A percentile compares a stretch with the other conserved stretches of the same genome.
Evolutionary conservation across 1,140 invertebrate genomes (phyloP).

Genomic region (Catajapyx aquilonaris): DNA sequence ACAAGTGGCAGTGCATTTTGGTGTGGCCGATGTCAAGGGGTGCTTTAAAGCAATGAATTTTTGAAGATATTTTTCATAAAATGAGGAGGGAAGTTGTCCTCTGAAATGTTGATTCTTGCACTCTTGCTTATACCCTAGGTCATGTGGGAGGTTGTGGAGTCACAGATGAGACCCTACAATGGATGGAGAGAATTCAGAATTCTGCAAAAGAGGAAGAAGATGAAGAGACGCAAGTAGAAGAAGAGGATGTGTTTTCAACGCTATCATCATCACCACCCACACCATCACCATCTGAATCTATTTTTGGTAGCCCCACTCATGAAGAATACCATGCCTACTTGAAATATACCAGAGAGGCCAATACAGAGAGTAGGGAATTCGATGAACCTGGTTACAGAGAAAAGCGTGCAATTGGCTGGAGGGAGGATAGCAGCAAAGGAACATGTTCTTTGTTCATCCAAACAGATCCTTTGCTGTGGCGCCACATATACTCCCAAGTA

Average conservation of each 20-base stretch:
- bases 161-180: constrained; percentile 60
- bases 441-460: constrained; percentile 91
- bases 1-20: too few species aligned
- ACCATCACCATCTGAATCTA: too few species aligned
- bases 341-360: constrained; percentile 39
- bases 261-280: too few species aligned
- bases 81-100: background rate
- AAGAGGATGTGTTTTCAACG: too few species aligned
- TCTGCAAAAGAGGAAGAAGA: constrained; percentile 47
- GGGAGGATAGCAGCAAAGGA: constrained; percentile 45
- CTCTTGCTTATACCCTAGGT: constrained; percentile 25
- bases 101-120: background rate
- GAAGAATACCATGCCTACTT: constrained; percentile 10
- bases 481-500: constrained; percentile 53
- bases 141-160: constrained; percentile 68
- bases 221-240: constrained; percentile 8
- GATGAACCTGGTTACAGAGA: constrained; percentile 13
- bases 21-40: too few species aligned
- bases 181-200: constrained; percentile 83
- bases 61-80: background rate
- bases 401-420: constrained; percentile 30
- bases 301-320: too few species aligned
- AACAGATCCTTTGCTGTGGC: constrained; percentile 93
- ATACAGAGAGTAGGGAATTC: background rate
- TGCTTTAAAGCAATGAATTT: too few species aligned